Conservation (phyloP, 2,888 invertebrate genomes). For the Sericinus montela region DNA sequence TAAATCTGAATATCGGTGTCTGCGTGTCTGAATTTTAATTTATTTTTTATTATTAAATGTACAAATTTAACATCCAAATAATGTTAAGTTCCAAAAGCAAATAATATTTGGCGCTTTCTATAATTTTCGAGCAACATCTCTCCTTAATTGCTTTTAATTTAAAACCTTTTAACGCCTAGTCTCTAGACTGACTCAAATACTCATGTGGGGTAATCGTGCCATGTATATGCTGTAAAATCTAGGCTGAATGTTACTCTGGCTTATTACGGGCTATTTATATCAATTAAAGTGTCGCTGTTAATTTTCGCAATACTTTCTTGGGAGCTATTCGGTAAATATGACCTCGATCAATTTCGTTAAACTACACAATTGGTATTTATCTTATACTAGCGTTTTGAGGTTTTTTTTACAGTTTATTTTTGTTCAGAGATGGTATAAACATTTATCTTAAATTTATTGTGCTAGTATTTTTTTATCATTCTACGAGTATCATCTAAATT, state of each 20-base stretch:
- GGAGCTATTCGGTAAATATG: slow-evolving; percentile 24
- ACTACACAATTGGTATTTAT: neutral
- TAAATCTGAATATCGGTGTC: slow-evolving; percentile 31
- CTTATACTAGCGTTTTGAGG: neutral
- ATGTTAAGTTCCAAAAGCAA: slow-evolving; percentile 15
- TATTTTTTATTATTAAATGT: slow-evolving; percentile 39
- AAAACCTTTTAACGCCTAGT: slow-evolving; percentile 14
- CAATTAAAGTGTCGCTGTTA: slow-evolving; percentile 68
- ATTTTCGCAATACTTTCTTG: slow-evolving; percentile 61
- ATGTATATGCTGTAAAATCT: slow-evolving; percentile 15
- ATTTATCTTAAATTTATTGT: neutral
- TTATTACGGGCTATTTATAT: slow-evolving; percentile 50
- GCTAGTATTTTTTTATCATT: no score
- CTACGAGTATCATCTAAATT: no score
- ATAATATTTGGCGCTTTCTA: slow-evolving; percentile 11
- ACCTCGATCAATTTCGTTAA: neutral
- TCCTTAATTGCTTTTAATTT: slow-evolving; percentile 18
- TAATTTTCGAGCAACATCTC: slow-evolving; percentile 8
- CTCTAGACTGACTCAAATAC: slow-evolving; percentile 1
- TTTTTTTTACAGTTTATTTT: neutral
- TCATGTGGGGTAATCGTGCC: slow-evolving; percentile 6
- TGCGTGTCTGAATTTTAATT: slow-evolving; percentile 34
- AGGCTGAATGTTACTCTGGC: slow-evolving; percentile 29
- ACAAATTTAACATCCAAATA: slow-evolving; percentile 14
- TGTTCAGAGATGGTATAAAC: neutral